These are phyloP conservation scores for Drosophila kepulauana DNA, from an alignment of 1,140 invertebrate genomes.

Conservation along the genomic window DNA sequence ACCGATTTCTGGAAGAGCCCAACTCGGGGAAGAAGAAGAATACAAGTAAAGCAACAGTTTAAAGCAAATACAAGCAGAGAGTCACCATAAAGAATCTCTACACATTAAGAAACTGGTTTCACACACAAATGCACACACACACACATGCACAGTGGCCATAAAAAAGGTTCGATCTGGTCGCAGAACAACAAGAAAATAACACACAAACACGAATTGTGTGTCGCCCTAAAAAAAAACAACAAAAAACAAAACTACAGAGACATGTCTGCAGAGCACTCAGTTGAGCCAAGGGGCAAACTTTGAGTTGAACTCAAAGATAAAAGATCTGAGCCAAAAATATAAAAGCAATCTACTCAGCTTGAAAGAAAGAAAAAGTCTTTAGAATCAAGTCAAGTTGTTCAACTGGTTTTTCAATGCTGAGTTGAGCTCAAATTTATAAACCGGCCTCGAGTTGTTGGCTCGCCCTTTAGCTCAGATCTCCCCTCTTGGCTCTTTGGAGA, in stretches of 20 bases:
- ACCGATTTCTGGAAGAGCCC: slow-evolving; percentile 62
- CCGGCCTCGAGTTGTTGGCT: slow-evolving; percentile 26
- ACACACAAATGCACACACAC: slow-evolving; percentile 20
- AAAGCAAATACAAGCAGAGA: slow-evolving; percentile 65
- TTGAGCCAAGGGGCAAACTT: slow-evolving; percentile 29
- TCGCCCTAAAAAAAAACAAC: slow-evolving; percentile 45
- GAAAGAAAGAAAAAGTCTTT: slow-evolving; percentile 82
- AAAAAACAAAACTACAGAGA: slow-evolving; percentile 18
- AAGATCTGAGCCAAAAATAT: slow-evolving; percentile 3
- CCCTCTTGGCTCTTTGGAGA: slow-evolving; percentile 43
- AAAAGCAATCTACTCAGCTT: slow-evolving; percentile 56
- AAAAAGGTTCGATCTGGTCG: slow-evolving; percentile 55
- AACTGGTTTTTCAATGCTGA: slow-evolving; percentile 63
- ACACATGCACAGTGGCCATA: slow-evolving; percentile 30
- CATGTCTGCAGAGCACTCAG: slow-evolving; percentile 19
- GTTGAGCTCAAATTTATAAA: slow-evolving; percentile 27
- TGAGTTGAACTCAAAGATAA: slow-evolving; percentile 44
- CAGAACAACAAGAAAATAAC: slow-evolving; percentile 32
- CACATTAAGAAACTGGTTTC: slow-evolving; percentile 59
- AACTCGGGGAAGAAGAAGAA: neutral
- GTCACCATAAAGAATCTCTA: slow-evolving; percentile 75
- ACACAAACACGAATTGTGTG: slow-evolving; percentile 53
- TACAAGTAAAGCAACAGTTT: slow-evolving; percentile 44
- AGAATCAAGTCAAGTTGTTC: slow-evolving; percentile 79
- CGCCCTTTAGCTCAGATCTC: slow-evolving; percentile 28